phyloP scores from a whole-genome alignment of 2,113 vertebrate species.

The Gymnarchus niloticus region DNA sequence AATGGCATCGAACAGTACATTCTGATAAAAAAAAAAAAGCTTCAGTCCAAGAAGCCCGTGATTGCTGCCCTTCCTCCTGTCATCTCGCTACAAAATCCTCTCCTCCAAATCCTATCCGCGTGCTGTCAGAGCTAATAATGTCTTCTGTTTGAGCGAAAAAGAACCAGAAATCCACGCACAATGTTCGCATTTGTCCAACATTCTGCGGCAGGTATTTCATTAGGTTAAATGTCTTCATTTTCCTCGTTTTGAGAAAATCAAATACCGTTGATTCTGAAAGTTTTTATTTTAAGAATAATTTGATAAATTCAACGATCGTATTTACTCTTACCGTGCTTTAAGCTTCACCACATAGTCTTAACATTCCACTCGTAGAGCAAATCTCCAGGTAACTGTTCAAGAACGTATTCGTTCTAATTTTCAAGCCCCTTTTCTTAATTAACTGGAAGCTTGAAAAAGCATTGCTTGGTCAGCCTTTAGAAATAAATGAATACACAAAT shows the following conservation, averaged over 20 bases:
- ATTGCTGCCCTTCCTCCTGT: slow-evolving; percentile 99
- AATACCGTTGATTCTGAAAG: slow-evolving; percentile 37
- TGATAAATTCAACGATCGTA: neutral
- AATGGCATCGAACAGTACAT: slow-evolving; percentile 99
- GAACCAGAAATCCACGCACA: slow-evolving; percentile 59
- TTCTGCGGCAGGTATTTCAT: slow-evolving; percentile 63
- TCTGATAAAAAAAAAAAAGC: slow-evolving; percentile 82
- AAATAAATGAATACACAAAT: neutral
- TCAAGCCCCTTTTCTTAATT: neutral
- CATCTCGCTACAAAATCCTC: slow-evolving; percentile 97
- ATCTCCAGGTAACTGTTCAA: neutral
- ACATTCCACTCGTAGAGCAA: neutral
- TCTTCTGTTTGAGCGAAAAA: slow-evolving; percentile 73
- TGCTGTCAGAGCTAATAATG: slow-evolving; percentile 98
- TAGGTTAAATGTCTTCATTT: slow-evolving; percentile 70
- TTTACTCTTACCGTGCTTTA: neutral
- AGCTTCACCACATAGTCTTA: neutral
- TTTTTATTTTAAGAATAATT: neutral
- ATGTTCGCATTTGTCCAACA: slow-evolving; percentile 79
- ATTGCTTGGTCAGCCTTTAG: neutral
- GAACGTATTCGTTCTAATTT: neutral
- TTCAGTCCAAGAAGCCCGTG: slow-evolving; percentile 80
- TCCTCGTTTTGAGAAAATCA: slow-evolving; percentile 69
- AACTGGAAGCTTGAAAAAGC: neutral
- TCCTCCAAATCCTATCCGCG: slow-evolving; percentile 90